Base-by-base conservation (phyloP, 1,140 invertebrate genomes). In the Oscheius sp. region DNA sequence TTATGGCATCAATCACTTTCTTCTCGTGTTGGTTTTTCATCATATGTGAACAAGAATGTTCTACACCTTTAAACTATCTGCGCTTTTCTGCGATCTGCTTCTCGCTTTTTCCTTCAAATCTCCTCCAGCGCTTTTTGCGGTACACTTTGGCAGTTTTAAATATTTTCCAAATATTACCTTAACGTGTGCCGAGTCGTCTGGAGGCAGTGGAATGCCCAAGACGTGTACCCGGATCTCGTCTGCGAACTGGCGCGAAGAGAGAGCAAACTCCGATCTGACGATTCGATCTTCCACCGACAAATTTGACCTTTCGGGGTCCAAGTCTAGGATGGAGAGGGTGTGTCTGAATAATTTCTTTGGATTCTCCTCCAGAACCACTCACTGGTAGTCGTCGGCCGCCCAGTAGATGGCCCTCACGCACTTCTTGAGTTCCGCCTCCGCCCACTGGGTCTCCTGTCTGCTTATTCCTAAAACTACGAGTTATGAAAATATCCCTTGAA, bases 201-300 rank as follows among this genome's bases (percentile, higher is more conserved):
- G 49, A 13, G 49, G 49, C 7, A 23, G 7, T 7, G 7, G 7
- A 23, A 55, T 55, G 7, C 49, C 49, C 7, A 55, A 23, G 49
- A 55, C 49, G 49, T 55, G 49, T 15, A 55, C 49, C 4, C 49
- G 49, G 49, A 55, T 7, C 4, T 55, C 49, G 49, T 55, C 49
- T 15, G 49, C 49, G 23, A 55, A 55, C 23, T 55, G 49, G 23
- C 49, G 49, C 7, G 49, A 7, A 4, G 7, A 4, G 7, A 15
- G 7, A 23, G 49, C 49, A 55, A 55, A 55, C 28, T 55, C 49
- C 15, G 7, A 55, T 55, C 49, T 7, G 23, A 23, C 49, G 7
- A 55, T 7, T 20, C 49, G 49, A 55, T 55, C 49, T 55, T 55
- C 49, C 7, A 55, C 49, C 4, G 49, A 55, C 15, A 55, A 26